These are phyloP conservation scores for Plusia festucae DNA, from an alignment of 2,888 invertebrate genomes.

Conservation along the genomic window DNA sequence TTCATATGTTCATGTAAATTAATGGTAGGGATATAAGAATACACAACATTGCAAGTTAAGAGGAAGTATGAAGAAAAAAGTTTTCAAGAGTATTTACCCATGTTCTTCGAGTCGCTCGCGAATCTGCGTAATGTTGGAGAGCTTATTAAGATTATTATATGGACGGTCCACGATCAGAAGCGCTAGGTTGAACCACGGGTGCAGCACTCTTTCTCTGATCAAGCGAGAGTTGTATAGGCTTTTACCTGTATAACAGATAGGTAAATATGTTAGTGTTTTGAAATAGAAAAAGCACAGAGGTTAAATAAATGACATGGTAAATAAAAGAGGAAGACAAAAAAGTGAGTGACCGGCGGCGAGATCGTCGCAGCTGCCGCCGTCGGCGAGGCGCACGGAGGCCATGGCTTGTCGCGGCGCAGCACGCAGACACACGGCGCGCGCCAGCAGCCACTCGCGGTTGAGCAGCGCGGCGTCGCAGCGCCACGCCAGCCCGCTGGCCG, in stretches of 20 bases:
- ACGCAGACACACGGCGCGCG: constrained; percentile 55
- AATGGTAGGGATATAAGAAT: too few relatives aligned
- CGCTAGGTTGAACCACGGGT: constrained; percentile 52
- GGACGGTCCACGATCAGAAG: constrained; percentile 38
- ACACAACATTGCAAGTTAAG: too few relatives aligned
- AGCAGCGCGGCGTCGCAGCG: constrained; percentile 56
- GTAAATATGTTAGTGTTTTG: too few relatives aligned
- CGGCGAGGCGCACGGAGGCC: constrained; percentile 25
- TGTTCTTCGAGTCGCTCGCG: constrained; percentile 32
- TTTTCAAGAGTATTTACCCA: too few relatives aligned
- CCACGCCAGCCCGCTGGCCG: constrained; percentile 27
- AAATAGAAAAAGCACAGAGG: too few relatives aligned
- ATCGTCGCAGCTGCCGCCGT: constrained; percentile 39
- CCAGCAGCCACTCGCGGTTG: constrained; percentile 61
- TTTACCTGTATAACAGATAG: constrained; percentile 18
- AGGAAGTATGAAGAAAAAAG: too few relatives aligned
- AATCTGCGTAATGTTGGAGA: constrained; percentile 43
- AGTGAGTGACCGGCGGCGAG: constrained; percentile 30
- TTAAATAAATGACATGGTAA: too few relatives aligned
- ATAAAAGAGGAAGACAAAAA: background rate
- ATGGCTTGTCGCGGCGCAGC: constrained; percentile 13
- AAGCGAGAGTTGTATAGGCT: constrained; percentile 17
- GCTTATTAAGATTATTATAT: constrained; percentile 39
- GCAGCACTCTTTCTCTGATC: constrained; percentile 22
- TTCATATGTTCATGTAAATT: background rate